Evolutionary conservation across 2,113 vertebrate species (phyloP).

Genomic region (Tringa solitaria): DNA sequence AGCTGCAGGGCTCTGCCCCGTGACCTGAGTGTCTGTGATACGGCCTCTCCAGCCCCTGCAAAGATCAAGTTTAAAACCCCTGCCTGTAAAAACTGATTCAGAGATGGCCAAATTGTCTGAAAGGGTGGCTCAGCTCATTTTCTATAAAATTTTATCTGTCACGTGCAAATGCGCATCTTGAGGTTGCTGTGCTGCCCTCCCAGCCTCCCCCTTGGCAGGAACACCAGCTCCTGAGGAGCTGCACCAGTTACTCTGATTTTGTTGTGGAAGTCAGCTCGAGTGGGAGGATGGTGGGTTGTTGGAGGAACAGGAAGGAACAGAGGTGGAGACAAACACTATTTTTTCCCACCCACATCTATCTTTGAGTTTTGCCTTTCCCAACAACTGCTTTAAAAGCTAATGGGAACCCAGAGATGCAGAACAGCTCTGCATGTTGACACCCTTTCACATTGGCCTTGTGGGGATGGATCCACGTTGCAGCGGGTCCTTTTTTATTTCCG

Average conservation of each 20-base stretch:
- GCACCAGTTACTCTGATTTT: rapidly evolving
- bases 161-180: rapidly evolving
- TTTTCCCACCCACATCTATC: not conserved
- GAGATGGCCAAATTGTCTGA: not conserved
- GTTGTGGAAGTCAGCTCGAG: rapidly evolving
- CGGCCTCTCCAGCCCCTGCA: not conserved
- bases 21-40: rapidly evolving
- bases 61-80: not conserved
- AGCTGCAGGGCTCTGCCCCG: not conserved
- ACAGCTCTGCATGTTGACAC: rapidly evolving
- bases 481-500: not conserved
- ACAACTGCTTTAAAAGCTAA: not conserved
- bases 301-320: not conserved
- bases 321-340: not conserved
- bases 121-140: not conserved
- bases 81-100: not conserved
- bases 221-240: rapidly evolving
- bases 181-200: not conserved
- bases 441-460: rapidly evolving
- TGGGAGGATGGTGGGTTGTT: not conserved
- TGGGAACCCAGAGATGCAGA: not conserved
- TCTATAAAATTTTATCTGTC: not conserved
- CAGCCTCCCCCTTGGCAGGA: not conserved
- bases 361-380: not conserved
- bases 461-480: not conserved